Base-by-base conservation (phyloP, 2,797 vertebrate genomes). In the Mormyrops boulengeri region DNA sequence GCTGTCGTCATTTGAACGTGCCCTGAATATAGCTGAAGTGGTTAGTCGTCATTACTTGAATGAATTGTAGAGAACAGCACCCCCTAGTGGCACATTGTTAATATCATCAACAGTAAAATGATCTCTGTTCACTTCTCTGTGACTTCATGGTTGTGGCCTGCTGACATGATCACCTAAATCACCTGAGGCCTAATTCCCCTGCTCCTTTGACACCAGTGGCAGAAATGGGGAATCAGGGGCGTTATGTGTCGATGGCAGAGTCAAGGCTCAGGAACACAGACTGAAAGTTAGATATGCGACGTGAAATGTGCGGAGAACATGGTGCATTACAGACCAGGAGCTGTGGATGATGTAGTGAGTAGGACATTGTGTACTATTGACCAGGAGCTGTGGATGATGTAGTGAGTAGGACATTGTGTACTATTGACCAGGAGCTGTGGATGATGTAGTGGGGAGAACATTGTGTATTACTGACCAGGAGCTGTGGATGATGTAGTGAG, bases 1-100 rank as follows among this genome's bases (percentile, higher is more conserved):
- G 26, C 88, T 62, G 82, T 47, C 66, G 44, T 49, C 82, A 66
- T 47, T 49, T 11, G 26, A 44, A 89, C 88, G 88, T 89, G 88
- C 5, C 55, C 44, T 47, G 88, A 86, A 85, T 89, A 26, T 85
- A 89, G 53, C 77, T 30, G 41, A 49, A 62, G 47, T 9, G 11
- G 34, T 26, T 87, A 44, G 22, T 30, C 49, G n/a, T 82, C 69
- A 47, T 44, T 41, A 50, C 17, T 17, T 88, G 7, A 19, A 62
- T 73, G 44, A 88, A 62, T 50, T 50, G 4, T 22, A 53, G 69
- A 57, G 55, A 85, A 34, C 26, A 85, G 77, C 55, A 80, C 88
- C 88, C 88, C 73, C 52, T 82, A 82, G 73, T 77, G 73, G 69
- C 19, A 34, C 1, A 26, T 14, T 8, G 3, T 52, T 30, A 82